Percentiles rank a stretch among this genome's conserved stretches.
phyloP scores from a whole-genome alignment of 30 jellyfish, hydroid and myxozoan species.

The Morbakka virulenta region DNA sequence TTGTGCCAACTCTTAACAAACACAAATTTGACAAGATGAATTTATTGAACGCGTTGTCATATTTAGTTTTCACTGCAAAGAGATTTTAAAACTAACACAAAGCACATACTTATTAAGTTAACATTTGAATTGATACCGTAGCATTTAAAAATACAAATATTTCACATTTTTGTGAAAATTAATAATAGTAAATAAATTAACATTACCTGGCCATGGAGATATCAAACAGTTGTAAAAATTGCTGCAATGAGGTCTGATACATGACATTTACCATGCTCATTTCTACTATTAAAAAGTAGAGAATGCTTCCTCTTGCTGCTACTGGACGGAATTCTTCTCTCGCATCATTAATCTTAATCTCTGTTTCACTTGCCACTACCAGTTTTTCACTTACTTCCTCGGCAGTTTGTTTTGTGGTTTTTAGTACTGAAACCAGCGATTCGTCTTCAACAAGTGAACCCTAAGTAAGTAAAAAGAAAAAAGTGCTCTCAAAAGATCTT shows the following conservation, averaged over 20 bases:
- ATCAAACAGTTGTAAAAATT: slow-evolving; percentile 77
- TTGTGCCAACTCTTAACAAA: too few relatives aligned
- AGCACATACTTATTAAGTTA: not conserved
- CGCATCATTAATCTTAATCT: slow-evolving; percentile 82
- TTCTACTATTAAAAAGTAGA: slow-evolving; percentile 90
- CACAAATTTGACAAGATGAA: too few relatives aligned
- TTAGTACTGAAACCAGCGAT: slow-evolving; percentile 84
- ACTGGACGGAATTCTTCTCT: slow-evolving; percentile 95
- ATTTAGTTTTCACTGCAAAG: too few relatives aligned
- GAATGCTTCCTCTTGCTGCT: slow-evolving; percentile 93
- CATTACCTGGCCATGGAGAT: slow-evolving; percentile 78
- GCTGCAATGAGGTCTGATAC: slow-evolving; percentile 96
- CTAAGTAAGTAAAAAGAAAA: slow-evolving; percentile 1
- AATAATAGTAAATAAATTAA: not conserved
- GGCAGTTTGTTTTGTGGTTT: slow-evolving; percentile 88
- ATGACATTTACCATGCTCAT: slow-evolving; percentile 95
- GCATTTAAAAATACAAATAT: too few relatives aligned
- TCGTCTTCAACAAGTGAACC: slow-evolving; percentile 96
- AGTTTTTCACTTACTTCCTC: slow-evolving; percentile 96
- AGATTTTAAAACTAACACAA: too few relatives aligned
- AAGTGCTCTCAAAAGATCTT: too few relatives aligned
- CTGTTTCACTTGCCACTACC: slow-evolving; percentile 87
- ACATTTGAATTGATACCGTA: not conserved
- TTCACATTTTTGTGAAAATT: too few relatives aligned
- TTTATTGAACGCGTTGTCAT: too few relatives aligned